Evolutionary conservation across 2,113 vertebrate genomes (phyloP), one percentile per base, ranked within the genome.

Genomic region (Urocolius indicus): DNA sequence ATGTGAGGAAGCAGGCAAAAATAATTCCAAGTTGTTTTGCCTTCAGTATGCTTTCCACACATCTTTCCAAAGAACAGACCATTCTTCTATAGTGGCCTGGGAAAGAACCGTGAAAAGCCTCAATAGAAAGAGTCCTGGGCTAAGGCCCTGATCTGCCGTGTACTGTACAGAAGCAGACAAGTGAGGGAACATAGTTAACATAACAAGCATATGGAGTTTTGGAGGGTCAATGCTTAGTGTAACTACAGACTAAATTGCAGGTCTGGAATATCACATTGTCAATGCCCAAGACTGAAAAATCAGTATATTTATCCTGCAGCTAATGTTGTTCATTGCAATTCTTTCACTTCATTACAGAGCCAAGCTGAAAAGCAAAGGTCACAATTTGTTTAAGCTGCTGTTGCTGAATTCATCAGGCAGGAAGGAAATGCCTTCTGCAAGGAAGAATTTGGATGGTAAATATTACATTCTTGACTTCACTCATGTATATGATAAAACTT

Each of bases 351-450:
- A 55, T 94, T 83, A 76, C 46, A 68, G 59, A 88, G 46, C 66
- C 54, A 82, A 87, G 63, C 26, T 85, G 77, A 88, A 92, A 90
- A 93, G 63, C 51, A 86, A 87, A 95, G 89, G 68, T 90, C 76
- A 80, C 17, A 23, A 4, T 34, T 86, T 76, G 55, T 38, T 80
- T 73, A 57, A 83, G 69, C 32, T 94, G 36, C 63, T 34, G 19
- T 62, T 58, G 72, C 67, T 55, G 71, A 90, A 55, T 83, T 76
- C 29, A 23, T 58, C 26, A 73, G 59, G 16, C 67, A 55, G 76
- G 61, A 80, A 91, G 83, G 68, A 96, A 90, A 51, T 87, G 55
- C 72, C 52, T 92, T 85, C 59, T 93, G 65, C 38, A 77, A 80
- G 72, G 51, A 90, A 22, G 15, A 73, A 90, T 86, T 80, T 59